Evolutionary conservation across 2,797 vertebrate genomes (phyloP), one percentile per base, ranked within the genome.

Genomic region (Cyclopterus lumpus): DNA sequence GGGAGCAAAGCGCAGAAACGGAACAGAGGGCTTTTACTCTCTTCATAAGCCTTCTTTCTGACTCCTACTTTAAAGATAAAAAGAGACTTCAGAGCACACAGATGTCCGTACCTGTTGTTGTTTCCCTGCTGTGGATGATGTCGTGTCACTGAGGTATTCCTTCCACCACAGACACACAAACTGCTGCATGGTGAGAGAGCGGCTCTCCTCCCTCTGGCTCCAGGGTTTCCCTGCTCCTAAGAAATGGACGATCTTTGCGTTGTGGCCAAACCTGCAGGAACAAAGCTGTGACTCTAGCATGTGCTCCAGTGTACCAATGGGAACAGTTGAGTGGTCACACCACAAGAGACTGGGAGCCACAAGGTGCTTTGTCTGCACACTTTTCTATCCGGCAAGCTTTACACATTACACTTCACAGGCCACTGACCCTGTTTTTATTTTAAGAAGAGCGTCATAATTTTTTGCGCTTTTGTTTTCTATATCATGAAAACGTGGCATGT

Each of bases 181-280:
- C 3, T 81, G 82, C 1, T 67, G 90, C 80, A 92, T 88, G 60
- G 58, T 26, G 58, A 68, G 60, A 0, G 67, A 55, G 32, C 2
- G 1, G 83, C 87, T 48, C 20, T 46, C 77, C 11, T 81, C 90
- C 30, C 80, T 87, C 72, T 91, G 91, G 59, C 90, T 93, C 95
- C 95, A 98, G 0, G 97, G 96, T 73, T 97, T 97, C 44, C 55
- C 48, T 0, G 85, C 34, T 58, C 97, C 97, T 44, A 95, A 44
- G 79, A 99, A 99, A 82, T 96, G 95, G 84, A 96, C 89, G 2
- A 99, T 94, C 90, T 96, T 97, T 55, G 93, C 93, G 48, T 92
- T 73, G 71, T 93, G 92, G 24, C 95, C 95, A 71, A 95, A 96
- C 84, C 95, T 98, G 86, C 30, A 63, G 38, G 44, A 85, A 28